Percentiles rank a stretch among this genome's conserved stretches.
These are phyloP conservation scores for Ectropis crepuscularia DNA, from an alignment of 2,888 invertebrate species.

Conservation along the genomic window DNA sequence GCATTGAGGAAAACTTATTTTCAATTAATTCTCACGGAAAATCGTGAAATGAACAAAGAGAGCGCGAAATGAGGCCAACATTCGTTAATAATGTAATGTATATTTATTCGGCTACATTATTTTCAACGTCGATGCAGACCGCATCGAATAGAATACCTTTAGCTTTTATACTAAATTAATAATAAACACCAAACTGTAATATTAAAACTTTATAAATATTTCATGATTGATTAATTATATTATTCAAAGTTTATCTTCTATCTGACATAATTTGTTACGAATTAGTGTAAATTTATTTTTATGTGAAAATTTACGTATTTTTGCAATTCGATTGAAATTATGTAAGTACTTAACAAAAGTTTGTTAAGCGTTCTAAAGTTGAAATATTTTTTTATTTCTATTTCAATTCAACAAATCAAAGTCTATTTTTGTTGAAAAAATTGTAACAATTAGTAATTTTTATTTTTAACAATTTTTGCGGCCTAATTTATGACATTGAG, in stretches of 20 bases:
- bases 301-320: too few species aligned
- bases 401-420: background rate
- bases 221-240: background rate
- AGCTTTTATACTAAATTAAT: constrained; percentile 60
- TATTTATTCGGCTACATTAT: constrained; percentile 82
- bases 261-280: too few species aligned
- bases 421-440: background rate
- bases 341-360: too few species aligned
- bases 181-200: constrained; percentile 53
- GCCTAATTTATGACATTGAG: constrained; percentile 84
- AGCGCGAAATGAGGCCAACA: constrained; percentile 83
- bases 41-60: constrained; percentile 83
- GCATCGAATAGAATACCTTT: constrained; percentile 67
- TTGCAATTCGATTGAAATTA: too few species aligned
- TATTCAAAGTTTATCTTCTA: too few species aligned
- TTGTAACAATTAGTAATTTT: background rate
- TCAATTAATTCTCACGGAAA: constrained; percentile 70
- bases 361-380: too few species aligned
- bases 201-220: constrained; percentile 39
- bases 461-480: constrained; percentile 67
- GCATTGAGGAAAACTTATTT: constrained; percentile 72
- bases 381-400: too few species aligned
- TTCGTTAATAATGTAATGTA: constrained; percentile 85
- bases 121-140: constrained; percentile 68
- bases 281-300: too few species aligned